A percentile compares a stretch with the other conserved stretches of the same genome.
phyloP scores from a whole-genome alignment of 2,113 vertebrate species.

The Peucedramus taeniatus region DNA sequence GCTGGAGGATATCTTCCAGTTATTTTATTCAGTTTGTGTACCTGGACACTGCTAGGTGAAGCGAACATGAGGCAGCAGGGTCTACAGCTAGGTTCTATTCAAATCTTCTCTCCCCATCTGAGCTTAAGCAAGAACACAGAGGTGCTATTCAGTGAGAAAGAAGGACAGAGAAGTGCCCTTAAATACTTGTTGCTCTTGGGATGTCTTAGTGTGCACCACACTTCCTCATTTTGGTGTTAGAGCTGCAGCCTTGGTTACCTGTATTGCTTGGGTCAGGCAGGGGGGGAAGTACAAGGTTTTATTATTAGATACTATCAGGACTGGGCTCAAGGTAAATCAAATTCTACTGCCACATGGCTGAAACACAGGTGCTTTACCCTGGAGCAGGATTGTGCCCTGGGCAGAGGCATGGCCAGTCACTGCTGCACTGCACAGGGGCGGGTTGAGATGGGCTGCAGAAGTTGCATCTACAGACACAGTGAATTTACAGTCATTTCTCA shows the following conservation, averaged over 20 bases:
- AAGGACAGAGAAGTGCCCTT: not conserved
- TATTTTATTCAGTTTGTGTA: not conserved
- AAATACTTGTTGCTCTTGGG: not conserved
- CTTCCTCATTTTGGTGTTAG: not conserved
- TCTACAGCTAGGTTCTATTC: not conserved
- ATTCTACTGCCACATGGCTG: not conserved
- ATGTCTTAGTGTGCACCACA: not conserved
- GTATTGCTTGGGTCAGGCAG: not conserved
- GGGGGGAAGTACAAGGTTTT: not conserved
- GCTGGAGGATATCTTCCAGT: not conserved
- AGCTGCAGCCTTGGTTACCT: not conserved
- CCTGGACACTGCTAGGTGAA: accelerated
- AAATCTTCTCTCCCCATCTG: not conserved
- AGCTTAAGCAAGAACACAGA: not conserved
- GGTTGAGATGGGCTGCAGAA: accelerated
- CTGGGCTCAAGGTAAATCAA: not conserved
- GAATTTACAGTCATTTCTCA: not conserved
- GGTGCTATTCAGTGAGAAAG: not conserved
- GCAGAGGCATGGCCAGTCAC: not conserved
- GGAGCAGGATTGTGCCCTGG: accelerated
- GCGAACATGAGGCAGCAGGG: not conserved
- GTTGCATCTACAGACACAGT: not conserved
- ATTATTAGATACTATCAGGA: no score
- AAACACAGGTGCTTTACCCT: not conserved
- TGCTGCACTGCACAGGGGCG: accelerated